Conservation (phyloP, 2,888 invertebrate species). For the Hirtodrosophila trivittata region DNA sequence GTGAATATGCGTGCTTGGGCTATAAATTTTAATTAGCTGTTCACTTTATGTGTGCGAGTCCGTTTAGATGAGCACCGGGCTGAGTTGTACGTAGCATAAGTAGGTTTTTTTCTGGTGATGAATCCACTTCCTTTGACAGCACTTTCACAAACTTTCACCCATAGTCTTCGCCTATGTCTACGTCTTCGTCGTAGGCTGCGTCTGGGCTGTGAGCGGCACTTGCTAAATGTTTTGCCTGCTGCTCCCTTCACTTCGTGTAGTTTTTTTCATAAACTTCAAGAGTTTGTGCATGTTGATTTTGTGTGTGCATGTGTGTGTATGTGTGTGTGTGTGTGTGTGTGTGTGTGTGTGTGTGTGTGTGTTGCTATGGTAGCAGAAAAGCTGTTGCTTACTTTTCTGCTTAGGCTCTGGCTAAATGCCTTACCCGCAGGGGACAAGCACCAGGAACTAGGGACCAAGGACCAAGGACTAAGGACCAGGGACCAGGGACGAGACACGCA, state of each 20-base stretch:
- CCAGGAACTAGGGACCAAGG: neutral
- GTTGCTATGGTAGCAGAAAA: constrained; percentile 53
- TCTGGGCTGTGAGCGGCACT: constrained; percentile 65
- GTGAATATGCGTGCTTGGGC: neutral
- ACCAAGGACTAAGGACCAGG: neutral
- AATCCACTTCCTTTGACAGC: constrained; percentile 42
- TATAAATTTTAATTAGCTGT: constrained; percentile 20
- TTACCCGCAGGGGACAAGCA: constrained; percentile 55
- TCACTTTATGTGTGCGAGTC: constrained; percentile 12
- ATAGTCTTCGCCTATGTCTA: constrained; percentile 22
- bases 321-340: constrained; percentile 18
- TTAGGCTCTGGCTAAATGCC: constrained; percentile 71
- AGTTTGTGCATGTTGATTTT: constrained; percentile 26
- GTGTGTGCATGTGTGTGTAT: constrained; percentile 14
- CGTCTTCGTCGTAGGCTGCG: too few relatives aligned
- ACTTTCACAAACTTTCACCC: constrained; percentile 48
- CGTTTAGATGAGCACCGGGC: constrained; percentile 12
- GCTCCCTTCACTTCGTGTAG: constrained; percentile 30
- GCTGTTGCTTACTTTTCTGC: constrained; percentile 76
- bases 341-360: constrained; percentile 13
- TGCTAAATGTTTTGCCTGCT: constrained; percentile 59
- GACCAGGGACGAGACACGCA: constrained; percentile 6
- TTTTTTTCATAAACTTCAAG: constrained; percentile 68
- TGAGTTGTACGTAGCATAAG: too few relatives aligned
- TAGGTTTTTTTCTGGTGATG: constrained; percentile 26